phyloP scores from a whole-genome alignment of 2,113 vertebrate genomes.

The Zapornia atra region DNA sequence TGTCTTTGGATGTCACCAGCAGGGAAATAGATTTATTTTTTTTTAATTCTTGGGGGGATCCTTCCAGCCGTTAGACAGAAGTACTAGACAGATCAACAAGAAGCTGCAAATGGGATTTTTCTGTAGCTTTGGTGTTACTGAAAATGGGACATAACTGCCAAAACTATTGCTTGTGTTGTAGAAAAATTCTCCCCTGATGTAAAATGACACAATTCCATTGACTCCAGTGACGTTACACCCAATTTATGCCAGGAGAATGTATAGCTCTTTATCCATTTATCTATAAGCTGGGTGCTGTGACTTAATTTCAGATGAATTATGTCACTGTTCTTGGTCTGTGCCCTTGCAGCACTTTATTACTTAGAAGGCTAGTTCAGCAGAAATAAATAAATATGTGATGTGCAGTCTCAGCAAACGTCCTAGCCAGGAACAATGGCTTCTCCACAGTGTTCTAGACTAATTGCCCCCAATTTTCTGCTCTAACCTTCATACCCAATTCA shows the following conservation, averaged over 20 bases:
- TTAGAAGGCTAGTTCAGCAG: slow-evolving; percentile 66
- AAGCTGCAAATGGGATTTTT: slow-evolving; percentile 49
- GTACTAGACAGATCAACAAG: not conserved
- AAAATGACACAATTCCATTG: slow-evolving; percentile 39
- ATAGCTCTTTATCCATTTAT: slow-evolving; percentile 64
- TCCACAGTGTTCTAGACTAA: slow-evolving; percentile 59
- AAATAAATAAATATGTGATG: slow-evolving; percentile 70
- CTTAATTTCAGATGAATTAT: slow-evolving; percentile 68
- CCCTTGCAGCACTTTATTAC: slow-evolving; percentile 64
- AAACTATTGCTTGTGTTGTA: slow-evolving; percentile 20
- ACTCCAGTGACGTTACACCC: slow-evolving; percentile 14
- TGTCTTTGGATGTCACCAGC: not conserved
- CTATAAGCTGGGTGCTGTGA: slow-evolving; percentile 35
- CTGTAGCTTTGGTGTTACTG: not conserved
- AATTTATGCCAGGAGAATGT: slow-evolving; percentile 40
- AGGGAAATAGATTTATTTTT: not conserved
- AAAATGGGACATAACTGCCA: not conserved
- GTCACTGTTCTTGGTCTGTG: slow-evolving; percentile 59
- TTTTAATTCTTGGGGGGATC: not conserved
- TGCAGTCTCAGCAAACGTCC: slow-evolving; percentile 56
- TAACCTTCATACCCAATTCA: slow-evolving; percentile 43
- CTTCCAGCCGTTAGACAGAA: not conserved
- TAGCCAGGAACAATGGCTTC: slow-evolving; percentile 59
- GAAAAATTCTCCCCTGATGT: slow-evolving; percentile 32
- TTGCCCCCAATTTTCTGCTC: slow-evolving; percentile 42